A percentile compares a stretch with the other conserved stretches of the same genome.
Conservation (phyloP, 1,140 invertebrate species). For the Drosophila trapezifrons region DNA sequence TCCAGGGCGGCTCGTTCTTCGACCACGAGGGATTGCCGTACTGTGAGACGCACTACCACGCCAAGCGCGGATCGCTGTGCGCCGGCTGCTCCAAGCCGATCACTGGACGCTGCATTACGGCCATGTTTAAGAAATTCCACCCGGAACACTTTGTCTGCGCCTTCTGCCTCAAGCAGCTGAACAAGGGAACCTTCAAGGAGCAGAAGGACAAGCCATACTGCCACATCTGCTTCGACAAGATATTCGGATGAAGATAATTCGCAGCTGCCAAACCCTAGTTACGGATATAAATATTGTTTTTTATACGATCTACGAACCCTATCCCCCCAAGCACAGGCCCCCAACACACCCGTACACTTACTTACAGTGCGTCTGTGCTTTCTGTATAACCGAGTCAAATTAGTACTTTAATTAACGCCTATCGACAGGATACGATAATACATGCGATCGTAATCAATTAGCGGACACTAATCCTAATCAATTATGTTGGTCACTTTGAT, state of each 20-base stretch:
- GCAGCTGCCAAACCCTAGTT: conserved; percentile 59
- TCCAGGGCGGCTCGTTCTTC: conserved; percentile 96
- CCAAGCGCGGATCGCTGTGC: conserved; percentile 97
- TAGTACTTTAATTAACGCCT: conserved; percentile 75
- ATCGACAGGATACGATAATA: conserved; percentile 42
- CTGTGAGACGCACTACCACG: conserved; percentile 99
- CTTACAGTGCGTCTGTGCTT: conserved; percentile 68
- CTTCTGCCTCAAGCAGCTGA: conserved; percentile 98
- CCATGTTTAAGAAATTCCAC: conserved; percentile 99
- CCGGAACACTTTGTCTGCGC: conserved; percentile 98
- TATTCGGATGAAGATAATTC: conserved; percentile 90
- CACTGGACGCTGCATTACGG: conserved; percentile 98
- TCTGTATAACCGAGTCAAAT: conserved; percentile 79
- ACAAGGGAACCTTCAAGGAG: conserved; percentile 99
- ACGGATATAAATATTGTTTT: conserved; percentile 63
- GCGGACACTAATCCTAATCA: conserved; percentile 72
- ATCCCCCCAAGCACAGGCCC: conserved; percentile 18
- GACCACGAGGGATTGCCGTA: conserved; percentile 98
- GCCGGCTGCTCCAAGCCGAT: conserved; percentile 99
- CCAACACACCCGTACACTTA: conserved; percentile 41
- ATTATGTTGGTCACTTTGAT: conserved; percentile 64
- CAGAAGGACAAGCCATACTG: conserved; percentile 99
- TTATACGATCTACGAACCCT: conserved; percentile 68
- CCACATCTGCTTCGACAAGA: conserved; percentile 98
- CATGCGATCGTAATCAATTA: conserved; percentile 57